Percentiles rank a stretch among this genome's conserved stretches.
phyloP scores from a whole-genome alignment of 2,113 vertebrate species.

The Ophthalmolycus amberensis region DNA sequence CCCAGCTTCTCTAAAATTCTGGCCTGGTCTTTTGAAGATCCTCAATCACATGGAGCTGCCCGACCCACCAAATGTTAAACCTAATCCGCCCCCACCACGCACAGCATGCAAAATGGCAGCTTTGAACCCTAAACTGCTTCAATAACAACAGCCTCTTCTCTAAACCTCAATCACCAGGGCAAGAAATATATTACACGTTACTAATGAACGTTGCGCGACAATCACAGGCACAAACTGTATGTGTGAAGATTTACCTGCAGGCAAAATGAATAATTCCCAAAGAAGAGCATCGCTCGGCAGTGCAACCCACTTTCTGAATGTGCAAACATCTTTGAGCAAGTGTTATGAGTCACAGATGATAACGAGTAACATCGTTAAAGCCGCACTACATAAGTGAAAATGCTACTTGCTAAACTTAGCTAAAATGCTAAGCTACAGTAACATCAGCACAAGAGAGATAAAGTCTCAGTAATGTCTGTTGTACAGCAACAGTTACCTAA shows the following conservation, averaged over 20 bases:
- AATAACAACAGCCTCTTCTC: conserved; percentile 15
- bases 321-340: not conserved
- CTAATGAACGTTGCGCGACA: not conserved
- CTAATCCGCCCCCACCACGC: not conserved
- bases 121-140: conserved; percentile 48
- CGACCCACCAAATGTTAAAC: conserved; percentile 28
- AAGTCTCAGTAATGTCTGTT: too few relatives aligned
- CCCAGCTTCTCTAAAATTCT: not conserved
- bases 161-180: not conserved
- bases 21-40: conserved; percentile 41
- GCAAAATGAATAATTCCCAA: not conserved
- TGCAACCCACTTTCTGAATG: not conserved
- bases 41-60: conserved; percentile 14
- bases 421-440: not conserved
- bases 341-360: not conserved
- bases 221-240: not conserved
- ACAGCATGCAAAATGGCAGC: conserved; percentile 37
- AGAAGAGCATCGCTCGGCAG: not conserved
- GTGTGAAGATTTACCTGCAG: not conserved
- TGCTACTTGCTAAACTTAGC: not conserved
- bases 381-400: not conserved
- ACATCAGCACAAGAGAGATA: not conserved
- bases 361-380: not conserved
- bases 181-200: not conserved
- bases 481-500: not conserved